Evolutionary conservation across 2,113 vertebrate genomes (phyloP).

Genomic region (Hippocampus mohnikei): DNA sequence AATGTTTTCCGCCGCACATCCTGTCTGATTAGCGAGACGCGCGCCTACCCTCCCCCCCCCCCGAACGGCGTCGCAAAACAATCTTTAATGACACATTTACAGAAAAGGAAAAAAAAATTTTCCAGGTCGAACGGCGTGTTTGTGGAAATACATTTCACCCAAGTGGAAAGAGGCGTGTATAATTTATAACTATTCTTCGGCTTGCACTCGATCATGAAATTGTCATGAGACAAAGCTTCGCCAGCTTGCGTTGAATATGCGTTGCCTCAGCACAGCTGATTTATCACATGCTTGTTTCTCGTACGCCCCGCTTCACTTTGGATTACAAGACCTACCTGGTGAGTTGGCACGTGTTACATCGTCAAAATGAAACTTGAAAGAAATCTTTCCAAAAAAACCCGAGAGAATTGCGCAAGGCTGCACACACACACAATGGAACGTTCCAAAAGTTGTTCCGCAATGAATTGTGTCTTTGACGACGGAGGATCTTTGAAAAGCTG

Average conservation of each 20-base stretch:
- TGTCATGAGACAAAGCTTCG: conserved; percentile 15
- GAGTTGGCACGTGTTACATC: background rate
- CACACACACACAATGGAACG: background rate
- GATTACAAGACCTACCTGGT: background rate
- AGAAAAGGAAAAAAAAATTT: conserved; percentile 8
- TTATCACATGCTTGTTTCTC: background rate
- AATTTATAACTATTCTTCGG: conserved; percentile 31
- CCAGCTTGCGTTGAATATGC: background rate
- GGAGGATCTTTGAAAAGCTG: conserved; percentile 16
- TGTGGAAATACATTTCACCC: conserved; percentile 24
- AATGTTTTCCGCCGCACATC: conserved; percentile 64
- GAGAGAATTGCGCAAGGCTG: background rate
- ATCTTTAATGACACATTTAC: conserved; percentile 26
- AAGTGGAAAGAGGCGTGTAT: conserved; percentile 23
- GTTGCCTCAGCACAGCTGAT: background rate
- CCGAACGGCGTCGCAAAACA: conserved; percentile 25
- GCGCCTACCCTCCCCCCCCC: conserved; percentile 36
- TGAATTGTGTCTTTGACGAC: conserved; percentile 25
- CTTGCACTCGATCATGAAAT: conserved; percentile 21
- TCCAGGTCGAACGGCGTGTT: conserved; percentile 40
- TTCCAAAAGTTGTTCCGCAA: background rate
- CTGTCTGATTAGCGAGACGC: conserved; percentile 64
- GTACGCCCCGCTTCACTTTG: background rate
- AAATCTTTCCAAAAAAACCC: background rate
- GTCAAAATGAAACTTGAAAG: background rate